Conservation (phyloP, 2,113 vertebrate species). For the Microcebus tavaratra region DNA sequence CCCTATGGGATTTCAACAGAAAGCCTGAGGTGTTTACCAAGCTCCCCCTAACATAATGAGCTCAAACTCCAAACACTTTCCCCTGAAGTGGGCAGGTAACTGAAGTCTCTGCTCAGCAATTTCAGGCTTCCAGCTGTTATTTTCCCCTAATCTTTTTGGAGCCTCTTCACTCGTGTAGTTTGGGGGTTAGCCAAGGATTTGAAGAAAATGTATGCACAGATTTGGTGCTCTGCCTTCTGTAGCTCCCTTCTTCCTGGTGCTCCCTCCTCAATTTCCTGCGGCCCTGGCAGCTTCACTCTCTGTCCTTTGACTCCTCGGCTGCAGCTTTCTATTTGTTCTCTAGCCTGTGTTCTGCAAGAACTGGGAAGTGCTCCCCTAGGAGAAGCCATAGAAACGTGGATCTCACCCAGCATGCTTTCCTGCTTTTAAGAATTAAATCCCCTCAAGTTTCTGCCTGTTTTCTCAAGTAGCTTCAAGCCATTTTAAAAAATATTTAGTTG, state of each 20-base stretch:
- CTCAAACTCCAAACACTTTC: not conserved
- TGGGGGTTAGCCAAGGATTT: not conserved
- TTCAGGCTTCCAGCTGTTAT: not conserved
- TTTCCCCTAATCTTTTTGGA: not conserved
- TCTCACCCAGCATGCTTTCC: not conserved
- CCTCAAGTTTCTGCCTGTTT: not conserved
- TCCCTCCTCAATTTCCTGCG: not conserved
- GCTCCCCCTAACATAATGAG: not conserved
- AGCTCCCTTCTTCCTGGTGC: not conserved
- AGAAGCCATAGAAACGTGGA: not conserved
- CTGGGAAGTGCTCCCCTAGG: not conserved
- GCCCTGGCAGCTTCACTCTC: not conserved
- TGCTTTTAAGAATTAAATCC: constrained; percentile 1
- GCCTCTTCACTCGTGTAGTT: not conserved
- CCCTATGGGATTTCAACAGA: not conserved
- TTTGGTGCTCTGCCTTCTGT: not conserved
- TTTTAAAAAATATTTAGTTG: not conserved
- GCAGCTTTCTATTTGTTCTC: not conserved
- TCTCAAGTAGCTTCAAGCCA: not conserved
- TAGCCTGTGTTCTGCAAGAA: not conserved
- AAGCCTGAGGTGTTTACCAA: not conserved
- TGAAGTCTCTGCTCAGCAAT: not conserved
- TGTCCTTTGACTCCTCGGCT: not conserved
- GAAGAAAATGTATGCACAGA: not conserved
- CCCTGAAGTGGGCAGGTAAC: not conserved